Conservation (phyloP, 2,888 invertebrate species). For the Melanostoma scalare region DNA sequence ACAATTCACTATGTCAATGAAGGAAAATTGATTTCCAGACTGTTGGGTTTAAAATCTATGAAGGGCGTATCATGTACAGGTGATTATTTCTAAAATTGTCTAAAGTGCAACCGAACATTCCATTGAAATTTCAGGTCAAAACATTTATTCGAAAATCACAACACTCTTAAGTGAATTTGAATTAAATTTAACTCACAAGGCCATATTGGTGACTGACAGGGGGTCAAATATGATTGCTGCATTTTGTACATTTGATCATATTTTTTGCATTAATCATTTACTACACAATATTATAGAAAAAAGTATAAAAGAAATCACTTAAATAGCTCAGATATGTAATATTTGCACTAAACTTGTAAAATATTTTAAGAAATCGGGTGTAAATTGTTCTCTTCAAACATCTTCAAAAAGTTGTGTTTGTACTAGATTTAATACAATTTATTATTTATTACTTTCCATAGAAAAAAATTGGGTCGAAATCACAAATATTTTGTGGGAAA, state of each 20-base stretch:
- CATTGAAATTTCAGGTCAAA: conserved; percentile 44
- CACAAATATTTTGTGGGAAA: conserved; percentile 3
- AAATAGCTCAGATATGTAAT: conserved; percentile 7
- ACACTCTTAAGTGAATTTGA: conserved; percentile 54
- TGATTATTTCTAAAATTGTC: too few species aligned
- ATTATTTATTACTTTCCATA: conserved; percentile 28
- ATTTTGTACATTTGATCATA: conserved; percentile 14
- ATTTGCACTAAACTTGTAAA: conserved; percentile 21
- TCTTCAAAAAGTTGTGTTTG: conserved; percentile 24
- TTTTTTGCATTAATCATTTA: conserved; percentile 20
- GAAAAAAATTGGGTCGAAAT: conserved; percentile 38
- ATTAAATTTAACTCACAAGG: conserved; percentile 21
- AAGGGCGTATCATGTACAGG: too few species aligned
- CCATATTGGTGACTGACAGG: conserved; percentile 46
- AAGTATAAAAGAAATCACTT: background rate
- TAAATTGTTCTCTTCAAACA: conserved; percentile 24
- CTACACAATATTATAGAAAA: conserved; percentile 22
- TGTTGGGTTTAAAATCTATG: too few species aligned
- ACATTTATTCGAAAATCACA: conserved; percentile 51
- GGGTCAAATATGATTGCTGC: conserved; percentile 30
- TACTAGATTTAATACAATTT: conserved; percentile 35
- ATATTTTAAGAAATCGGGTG: conserved; percentile 40
- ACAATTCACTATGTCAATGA: too few species aligned
- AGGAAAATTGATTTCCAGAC: too few species aligned
- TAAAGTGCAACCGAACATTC: too few species aligned